A percentile compares a stretch with the other conserved stretches of the same genome.
phyloP scores from a whole-genome alignment of 2,888 invertebrate genomes.

The Callyntrura guangdongensis region DNA sequence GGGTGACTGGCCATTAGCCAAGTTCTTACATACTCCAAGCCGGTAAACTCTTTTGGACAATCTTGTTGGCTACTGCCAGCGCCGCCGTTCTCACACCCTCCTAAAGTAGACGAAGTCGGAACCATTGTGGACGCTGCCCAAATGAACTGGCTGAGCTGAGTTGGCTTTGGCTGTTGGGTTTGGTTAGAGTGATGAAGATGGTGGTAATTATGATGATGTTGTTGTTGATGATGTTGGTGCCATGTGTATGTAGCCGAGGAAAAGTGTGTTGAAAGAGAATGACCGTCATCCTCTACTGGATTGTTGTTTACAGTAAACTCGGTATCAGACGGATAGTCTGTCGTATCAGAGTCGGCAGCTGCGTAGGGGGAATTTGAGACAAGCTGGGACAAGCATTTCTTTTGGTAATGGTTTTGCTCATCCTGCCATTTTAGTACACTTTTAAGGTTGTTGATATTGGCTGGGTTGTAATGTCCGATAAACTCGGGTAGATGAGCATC shows the following conservation, averaged over 20 bases:
- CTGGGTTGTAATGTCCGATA: conserved; percentile 29
- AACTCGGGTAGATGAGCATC: conserved; percentile 36
- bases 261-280: conserved; percentile 82
- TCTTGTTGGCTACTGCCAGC: conserved; percentile 60
- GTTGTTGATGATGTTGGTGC: conserved; percentile 47
- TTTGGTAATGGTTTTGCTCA: conserved; percentile 36
- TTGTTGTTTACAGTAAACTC: conserved; percentile 83
- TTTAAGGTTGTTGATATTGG: conserved; percentile 9
- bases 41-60: conserved; percentile 84
- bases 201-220: conserved; percentile 31
- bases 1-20: conserved; percentile 83
- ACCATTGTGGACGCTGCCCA: conserved; percentile 84
- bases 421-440: conserved; percentile 25
- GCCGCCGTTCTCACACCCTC: conserved; percentile 31
- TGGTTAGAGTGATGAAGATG: conserved; percentile 39
- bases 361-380: conserved; percentile 70
- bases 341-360: conserved; percentile 80
- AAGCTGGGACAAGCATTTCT: background rate
- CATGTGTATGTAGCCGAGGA: conserved; percentile 75
- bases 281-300: conserved; percentile 79
- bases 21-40: conserved; percentile 84
- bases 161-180: conserved; percentile 46
- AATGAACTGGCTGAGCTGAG: conserved; percentile 82
- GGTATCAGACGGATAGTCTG: conserved; percentile 84
- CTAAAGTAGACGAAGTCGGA: too few relatives aligned